Base-by-base conservation (phyloP, 2,797 vertebrate species). In the Tokudaia muenninki region DNA sequence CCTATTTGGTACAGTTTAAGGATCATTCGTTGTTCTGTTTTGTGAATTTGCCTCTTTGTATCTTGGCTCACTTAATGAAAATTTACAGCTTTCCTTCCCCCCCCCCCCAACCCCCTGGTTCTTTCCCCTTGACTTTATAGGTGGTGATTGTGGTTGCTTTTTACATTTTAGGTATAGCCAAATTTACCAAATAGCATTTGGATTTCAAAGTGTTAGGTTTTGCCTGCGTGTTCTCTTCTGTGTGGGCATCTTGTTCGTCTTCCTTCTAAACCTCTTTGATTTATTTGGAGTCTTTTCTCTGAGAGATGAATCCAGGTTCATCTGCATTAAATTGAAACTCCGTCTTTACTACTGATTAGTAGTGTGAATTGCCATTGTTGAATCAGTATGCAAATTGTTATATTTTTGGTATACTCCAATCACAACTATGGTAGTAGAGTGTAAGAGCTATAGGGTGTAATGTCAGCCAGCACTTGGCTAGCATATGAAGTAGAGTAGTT, bases 11-110 rank as follows among this genome's bases (percentile, higher is more conserved):
- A 1, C 14, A 13, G 3, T 34, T 87, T 87, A 95, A 92, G 47
- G 61, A 21, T 22, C 75, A 59, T 50, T 41, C 8, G 9, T 89
- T 47, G 75, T 59, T 88, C 72, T 37, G 77, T 92, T 92, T 31
- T 57, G 47, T 91, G 37, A 94, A 44, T 31, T 86, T 72, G 1
- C 50, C 14, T 87, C 11, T 91, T 81, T 44, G 21, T 55, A 52
- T 90, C 50, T 92, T 78, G 80, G 24, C 63, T 44, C 34, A n/a
- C 63, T 94, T 82, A 80, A 89, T 74, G n/a, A 52, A 79, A 26
- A 11, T 61, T 78, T 41, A 7, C 11, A 31, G 3, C 41, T 93
- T 26, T 41, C 9, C 80, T 80, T 16, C 9, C 9, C 34, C 31
- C 13, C 31, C 65, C 19, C 34, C 70, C 59, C 83, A 22, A n/a